Evolutionary conservation across 2,888 invertebrate genomes (phyloP).

Genomic region (Esperia sulphurella): DNA sequence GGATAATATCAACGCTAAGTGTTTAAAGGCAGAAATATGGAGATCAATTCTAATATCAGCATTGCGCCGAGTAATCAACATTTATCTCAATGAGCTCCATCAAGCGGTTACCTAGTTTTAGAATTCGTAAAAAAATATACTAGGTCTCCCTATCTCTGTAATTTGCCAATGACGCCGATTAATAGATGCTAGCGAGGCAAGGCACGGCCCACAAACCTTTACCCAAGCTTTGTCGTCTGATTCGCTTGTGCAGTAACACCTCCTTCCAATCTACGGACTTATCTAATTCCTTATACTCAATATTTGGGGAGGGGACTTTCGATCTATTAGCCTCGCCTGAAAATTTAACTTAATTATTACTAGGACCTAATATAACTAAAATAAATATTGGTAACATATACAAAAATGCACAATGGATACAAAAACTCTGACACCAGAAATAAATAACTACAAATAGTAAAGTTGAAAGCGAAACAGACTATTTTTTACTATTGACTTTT

Average conservation of each 20-base stretch:
- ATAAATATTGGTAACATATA: too few relatives aligned
- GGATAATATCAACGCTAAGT: too few relatives aligned
- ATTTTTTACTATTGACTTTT: too few relatives aligned
- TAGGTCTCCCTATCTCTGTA: neutral
- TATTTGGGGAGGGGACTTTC: slow-evolving; percentile 60
- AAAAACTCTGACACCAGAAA: neutral
- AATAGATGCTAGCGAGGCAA: slow-evolving; percentile 11
- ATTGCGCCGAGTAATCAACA: too few relatives aligned
- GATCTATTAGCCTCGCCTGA: slow-evolving; percentile 63
- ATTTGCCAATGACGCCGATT: neutral
- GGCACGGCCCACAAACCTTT: slow-evolving; percentile 72
- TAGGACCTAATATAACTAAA: neutral
- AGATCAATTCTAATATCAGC: too few relatives aligned
- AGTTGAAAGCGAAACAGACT: too few relatives aligned
- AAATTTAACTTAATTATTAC: slow-evolving; percentile 31
- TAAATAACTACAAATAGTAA: too few relatives aligned
- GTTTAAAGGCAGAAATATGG: too few relatives aligned
- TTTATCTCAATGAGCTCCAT: too few relatives aligned
- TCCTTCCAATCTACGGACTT: slow-evolving; percentile 74
- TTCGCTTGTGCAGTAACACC: slow-evolving; percentile 55
- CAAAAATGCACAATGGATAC: too few relatives aligned
- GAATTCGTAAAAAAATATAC: neutral
- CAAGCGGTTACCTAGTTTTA: too few relatives aligned
- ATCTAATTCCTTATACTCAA: slow-evolving; percentile 72
- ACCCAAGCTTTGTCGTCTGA: slow-evolving; percentile 54